Evolutionary conservation across 2,113 vertebrate species (phyloP).

Genomic region (Festucalex cinctus): DNA sequence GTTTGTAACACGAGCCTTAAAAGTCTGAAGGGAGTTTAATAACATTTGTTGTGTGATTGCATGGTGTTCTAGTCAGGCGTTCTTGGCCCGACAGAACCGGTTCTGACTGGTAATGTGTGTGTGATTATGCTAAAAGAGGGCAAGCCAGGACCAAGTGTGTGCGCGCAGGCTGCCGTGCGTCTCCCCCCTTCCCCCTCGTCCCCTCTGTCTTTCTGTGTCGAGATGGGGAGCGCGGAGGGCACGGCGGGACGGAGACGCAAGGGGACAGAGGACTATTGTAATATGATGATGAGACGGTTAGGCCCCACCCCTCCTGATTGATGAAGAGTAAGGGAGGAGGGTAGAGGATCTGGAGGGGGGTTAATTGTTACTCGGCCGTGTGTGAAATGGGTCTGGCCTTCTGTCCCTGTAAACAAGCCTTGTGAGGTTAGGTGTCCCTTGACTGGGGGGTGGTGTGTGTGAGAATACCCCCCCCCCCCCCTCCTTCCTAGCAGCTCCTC

Average conservation of each 20-base stretch:
- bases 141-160: slow-evolving; percentile 45
- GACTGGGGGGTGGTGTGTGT: slow-evolving; percentile 27
- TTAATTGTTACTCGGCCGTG: slow-evolving; percentile 70
- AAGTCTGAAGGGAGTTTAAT: slow-evolving; percentile 51
- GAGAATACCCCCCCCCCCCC: slow-evolving; percentile 33
- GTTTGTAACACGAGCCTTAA: slow-evolving; percentile 59
- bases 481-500: slow-evolving; percentile 35
- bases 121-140: slow-evolving; percentile 49
- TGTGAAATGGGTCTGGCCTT: slow-evolving; percentile 74
- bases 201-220: slow-evolving; percentile 53
- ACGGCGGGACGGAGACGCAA: slow-evolving; percentile 58
- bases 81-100: slow-evolving; percentile 59
- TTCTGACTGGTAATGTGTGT: slow-evolving; percentile 65
- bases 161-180: slow-evolving; percentile 44
- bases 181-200: slow-evolving; percentile 31
- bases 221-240: slow-evolving; percentile 57
- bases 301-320: slow-evolving; percentile 58
- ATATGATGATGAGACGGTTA: slow-evolving; percentile 62
- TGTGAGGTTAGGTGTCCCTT: slow-evolving; percentile 47
- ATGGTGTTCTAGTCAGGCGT: slow-evolving; percentile 4
- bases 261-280: slow-evolving; percentile 74
- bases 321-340: slow-evolving; percentile 53
- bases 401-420: slow-evolving; percentile 67
- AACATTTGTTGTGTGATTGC: slow-evolving; percentile 31
- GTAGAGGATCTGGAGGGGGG: slow-evolving; percentile 36